phyloP scores from a whole-genome alignment of 2,797 vertebrate species.

The Apogon hyalosoma region DNA sequence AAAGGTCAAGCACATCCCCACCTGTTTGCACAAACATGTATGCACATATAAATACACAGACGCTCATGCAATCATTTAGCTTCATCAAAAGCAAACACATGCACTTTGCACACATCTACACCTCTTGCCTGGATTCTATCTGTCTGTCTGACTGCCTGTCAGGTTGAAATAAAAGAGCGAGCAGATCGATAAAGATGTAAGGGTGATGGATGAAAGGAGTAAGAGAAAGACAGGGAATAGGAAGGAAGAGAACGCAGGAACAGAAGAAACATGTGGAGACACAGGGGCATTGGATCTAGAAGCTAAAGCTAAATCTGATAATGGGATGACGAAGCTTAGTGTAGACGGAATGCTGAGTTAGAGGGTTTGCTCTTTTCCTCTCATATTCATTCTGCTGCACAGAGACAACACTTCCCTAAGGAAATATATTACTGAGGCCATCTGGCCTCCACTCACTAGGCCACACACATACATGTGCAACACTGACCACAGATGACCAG shows the following conservation, averaged over 20 bases:
- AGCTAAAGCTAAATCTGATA: constrained; percentile 59
- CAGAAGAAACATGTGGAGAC: constrained; percentile 10
- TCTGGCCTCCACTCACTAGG: constrained; percentile 52
- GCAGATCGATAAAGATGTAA: constrained; percentile 48
- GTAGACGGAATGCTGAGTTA: constrained; percentile 46
- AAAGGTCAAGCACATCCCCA: constrained; percentile 52
- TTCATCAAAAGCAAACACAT: constrained; percentile 51
- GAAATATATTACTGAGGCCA: constrained; percentile 70
- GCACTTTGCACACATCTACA: constrained; percentile 9
- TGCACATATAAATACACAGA: constrained; percentile 24
- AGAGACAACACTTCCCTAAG: constrained; percentile 54
- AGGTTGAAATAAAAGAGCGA: constrained; percentile 35
- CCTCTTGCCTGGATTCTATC: background rate
- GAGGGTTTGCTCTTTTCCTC: constrained; percentile 44
- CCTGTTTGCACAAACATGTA: constrained; percentile 41
- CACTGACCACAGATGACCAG: constrained; percentile 25
- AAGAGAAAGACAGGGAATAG: constrained; percentile 16
- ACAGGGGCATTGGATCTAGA: constrained; percentile 9
- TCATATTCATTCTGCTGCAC: constrained; percentile 29
- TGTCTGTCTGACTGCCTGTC: constrained; percentile 31
- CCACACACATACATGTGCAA: constrained; percentile 32
- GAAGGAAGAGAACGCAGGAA: background rate
- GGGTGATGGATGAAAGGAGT: constrained; percentile 44
- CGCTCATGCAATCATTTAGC: constrained; percentile 12
- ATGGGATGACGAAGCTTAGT: constrained; percentile 66